Conservation (phyloP, 2,113 vertebrate genomes). For the Guaruba guarouba region DNA sequence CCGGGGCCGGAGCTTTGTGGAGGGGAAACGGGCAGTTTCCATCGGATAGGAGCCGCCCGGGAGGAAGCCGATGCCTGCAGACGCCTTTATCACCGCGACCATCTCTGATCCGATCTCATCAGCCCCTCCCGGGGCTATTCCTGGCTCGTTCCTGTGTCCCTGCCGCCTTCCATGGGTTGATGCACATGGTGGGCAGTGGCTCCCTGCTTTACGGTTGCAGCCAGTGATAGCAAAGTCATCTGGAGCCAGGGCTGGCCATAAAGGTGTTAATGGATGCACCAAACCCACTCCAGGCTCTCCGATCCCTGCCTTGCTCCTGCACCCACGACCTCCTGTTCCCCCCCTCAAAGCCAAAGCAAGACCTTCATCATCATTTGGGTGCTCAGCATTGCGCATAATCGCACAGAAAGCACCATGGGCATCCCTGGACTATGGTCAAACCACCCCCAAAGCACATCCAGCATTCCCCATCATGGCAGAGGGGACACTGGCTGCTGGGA, state of each 20-base stretch:
- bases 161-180: background rate
- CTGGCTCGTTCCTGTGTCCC: background rate
- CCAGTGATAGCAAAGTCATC: background rate
- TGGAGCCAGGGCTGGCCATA: accelerated
- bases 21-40: slow-evolving; percentile 40
- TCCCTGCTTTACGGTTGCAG: accelerated
- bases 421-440: accelerated
- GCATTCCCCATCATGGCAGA: accelerated
- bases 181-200: accelerated
- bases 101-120: background rate
- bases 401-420: accelerated
- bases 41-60: background rate
- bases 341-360: accelerated
- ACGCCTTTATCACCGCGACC: background rate
- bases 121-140: background rate
- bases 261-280: accelerated
- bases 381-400: accelerated
- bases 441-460: accelerated
- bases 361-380: accelerated
- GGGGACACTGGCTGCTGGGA: background rate
- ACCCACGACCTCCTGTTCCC: accelerated
- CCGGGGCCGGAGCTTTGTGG: background rate
- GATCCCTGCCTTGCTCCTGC: background rate
- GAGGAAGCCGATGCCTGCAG: slow-evolving; percentile 9
- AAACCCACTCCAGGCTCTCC: accelerated